These are phyloP conservation scores for Frankliniella fusca DNA, from an alignment of 2,888 invertebrate genomes.

Conservation along the genomic window DNA sequence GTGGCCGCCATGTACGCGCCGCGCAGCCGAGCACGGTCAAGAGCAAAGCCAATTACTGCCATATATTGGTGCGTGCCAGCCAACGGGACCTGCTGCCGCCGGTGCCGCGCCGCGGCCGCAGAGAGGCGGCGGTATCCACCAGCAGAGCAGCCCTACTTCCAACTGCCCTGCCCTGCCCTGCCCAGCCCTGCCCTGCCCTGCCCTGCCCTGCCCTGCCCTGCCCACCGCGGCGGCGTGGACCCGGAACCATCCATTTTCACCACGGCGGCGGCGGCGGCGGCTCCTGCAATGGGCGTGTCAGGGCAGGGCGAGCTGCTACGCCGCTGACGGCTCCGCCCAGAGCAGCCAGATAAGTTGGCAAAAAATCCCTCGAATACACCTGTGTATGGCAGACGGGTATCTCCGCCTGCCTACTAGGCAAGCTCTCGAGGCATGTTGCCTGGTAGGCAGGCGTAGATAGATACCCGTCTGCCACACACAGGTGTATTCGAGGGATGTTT, in stretches of 20 bases:
- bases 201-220: not conserved
- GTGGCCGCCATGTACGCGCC: not conserved
- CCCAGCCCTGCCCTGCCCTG: not conserved
- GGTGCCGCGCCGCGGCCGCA: no score
- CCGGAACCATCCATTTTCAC: not conserved
- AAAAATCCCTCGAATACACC: no score
- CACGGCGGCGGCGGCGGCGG: not conserved
- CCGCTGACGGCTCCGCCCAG: no score
- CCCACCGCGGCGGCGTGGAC: not conserved
- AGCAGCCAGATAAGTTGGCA: no score
- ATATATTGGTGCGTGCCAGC: not conserved
- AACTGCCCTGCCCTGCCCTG: not conserved
- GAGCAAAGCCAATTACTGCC: slow-evolving; percentile 5
- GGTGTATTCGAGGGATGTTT: no score
- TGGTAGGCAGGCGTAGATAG: no score
- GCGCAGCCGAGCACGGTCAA: not conserved
- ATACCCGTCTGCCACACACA: no score
- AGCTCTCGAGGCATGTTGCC: no score
- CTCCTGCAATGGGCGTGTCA: not conserved
- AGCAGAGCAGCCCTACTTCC: not conserved
- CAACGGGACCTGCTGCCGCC: no score
- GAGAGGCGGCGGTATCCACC: no score
- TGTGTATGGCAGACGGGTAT: no score
- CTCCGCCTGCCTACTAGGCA: no score
- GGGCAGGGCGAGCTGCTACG: not conserved